These are phyloP conservation scores for Emydocephalus ijimae DNA, from an alignment of 2,113 vertebrate genomes.

Conservation along the genomic window DNA sequence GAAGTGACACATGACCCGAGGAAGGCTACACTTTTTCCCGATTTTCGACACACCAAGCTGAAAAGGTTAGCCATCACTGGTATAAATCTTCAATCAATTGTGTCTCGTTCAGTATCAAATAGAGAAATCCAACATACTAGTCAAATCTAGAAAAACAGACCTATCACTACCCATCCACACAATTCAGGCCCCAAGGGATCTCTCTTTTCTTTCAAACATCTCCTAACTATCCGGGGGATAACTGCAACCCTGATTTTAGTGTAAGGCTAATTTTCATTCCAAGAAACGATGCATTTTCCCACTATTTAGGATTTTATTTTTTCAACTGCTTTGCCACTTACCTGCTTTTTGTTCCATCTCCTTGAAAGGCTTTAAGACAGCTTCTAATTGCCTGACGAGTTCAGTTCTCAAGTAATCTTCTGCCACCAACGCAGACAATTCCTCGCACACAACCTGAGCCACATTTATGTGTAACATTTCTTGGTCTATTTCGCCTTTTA, in stretches of 20 bases:
- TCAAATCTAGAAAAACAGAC: not conserved
- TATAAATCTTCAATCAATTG: not conserved
- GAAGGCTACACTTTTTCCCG: no score
- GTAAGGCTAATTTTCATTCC: not conserved
- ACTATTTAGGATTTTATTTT: not conserved
- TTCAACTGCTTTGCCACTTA: slow-evolving; percentile 64
- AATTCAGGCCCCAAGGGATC: not conserved
- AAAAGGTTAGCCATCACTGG: no score
- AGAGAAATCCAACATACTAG: not conserved
- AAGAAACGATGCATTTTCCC: not conserved
- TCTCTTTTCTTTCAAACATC: not conserved
- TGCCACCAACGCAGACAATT: slow-evolving; percentile 82
- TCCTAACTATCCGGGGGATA: not conserved
- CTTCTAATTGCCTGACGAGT: slow-evolving; percentile 85
- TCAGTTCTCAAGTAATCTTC: slow-evolving; percentile 95
- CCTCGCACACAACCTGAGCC: slow-evolving; percentile 79
- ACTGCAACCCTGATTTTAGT: not conserved
- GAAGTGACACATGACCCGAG: no score
- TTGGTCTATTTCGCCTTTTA: slow-evolving; percentile 78
- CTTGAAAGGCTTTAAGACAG: slow-evolving; percentile 83
- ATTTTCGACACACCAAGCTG: no score
- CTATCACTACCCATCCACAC: not conserved
- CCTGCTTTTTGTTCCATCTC: slow-evolving; percentile 93
- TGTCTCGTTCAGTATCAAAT: not conserved
- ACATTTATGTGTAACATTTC: slow-evolving; percentile 81